phyloP scores from a whole-genome alignment of 2,113 vertebrate genomes.

The Empidonax alnorum region DNA sequence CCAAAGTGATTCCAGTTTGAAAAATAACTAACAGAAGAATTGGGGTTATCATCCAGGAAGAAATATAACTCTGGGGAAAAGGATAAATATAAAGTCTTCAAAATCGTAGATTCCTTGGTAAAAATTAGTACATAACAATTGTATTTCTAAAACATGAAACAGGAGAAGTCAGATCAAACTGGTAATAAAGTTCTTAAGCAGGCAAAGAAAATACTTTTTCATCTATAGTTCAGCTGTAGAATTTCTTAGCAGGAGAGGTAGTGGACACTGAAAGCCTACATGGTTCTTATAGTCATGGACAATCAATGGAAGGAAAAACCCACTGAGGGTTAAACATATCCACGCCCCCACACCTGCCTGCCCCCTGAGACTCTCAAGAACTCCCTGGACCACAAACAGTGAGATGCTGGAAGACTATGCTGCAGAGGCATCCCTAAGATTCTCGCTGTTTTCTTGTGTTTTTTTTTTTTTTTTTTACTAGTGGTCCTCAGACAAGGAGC shows the following conservation, averaged over 20 bases:
- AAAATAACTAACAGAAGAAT: neutral
- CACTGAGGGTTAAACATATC: neutral
- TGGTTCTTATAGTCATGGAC: neutral
- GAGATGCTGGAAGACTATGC: neutral
- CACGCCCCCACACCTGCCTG: no score
- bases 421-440: neutral
- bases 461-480: neutral
- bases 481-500: neutral
- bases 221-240: neutral
- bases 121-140: neutral
- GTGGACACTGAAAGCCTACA: neutral
- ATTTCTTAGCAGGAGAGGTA: neutral
- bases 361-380: neutral
- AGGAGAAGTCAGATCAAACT: neutral
- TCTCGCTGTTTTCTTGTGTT: fast-evolving
- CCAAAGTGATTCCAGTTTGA: neutral
- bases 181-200: neutral
- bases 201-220: neutral
- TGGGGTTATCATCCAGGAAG: neutral
- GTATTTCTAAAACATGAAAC: neutral
- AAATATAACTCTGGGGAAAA: neutral
- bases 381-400: neutral
- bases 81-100: neutral
- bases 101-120: neutral
- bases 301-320: neutral